Conservation (phyloP, 1,140 invertebrate species). For the Drosophila navojoa region DNA sequence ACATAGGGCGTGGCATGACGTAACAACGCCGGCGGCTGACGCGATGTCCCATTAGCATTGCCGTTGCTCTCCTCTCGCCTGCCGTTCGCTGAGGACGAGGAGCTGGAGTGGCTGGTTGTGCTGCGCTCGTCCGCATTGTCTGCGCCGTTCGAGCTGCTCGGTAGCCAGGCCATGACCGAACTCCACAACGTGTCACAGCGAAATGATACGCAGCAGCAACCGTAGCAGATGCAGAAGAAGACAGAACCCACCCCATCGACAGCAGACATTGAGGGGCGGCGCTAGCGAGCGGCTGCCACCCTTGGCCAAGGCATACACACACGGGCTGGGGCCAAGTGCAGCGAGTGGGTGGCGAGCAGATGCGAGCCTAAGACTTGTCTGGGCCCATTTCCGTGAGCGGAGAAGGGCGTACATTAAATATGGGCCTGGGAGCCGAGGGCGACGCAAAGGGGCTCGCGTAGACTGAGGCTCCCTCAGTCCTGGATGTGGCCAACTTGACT, state of each 20-base stretch:
- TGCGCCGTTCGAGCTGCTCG: conserved; percentile 62
- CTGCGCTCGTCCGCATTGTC: conserved; percentile 70
- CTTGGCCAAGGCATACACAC: background rate
- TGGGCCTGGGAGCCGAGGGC: conserved; percentile 22
- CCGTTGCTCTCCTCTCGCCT: conserved; percentile 32
- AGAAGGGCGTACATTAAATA: conserved; percentile 30
- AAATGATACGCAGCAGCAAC: conserved; percentile 15
- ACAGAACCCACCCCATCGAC: conserved; percentile 3
- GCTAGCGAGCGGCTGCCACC: conserved; percentile 17
- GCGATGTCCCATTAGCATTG: background rate
- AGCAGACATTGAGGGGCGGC: conserved; percentile 18
- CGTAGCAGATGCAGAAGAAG: conserved; percentile 7
- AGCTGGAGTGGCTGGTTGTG: conserved; percentile 48
- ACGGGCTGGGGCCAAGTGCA: background rate
- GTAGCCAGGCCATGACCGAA: conserved; percentile 64
- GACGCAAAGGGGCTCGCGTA: too few species aligned
- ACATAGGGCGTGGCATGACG: conserved; percentile 69
- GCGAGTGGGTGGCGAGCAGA: background rate
- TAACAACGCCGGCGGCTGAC: conserved; percentile 60
- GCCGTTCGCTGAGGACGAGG: conserved; percentile 35
- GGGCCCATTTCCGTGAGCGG: background rate
- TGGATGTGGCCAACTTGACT: background rate
- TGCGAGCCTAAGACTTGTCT: background rate
- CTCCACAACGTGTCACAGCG: background rate
- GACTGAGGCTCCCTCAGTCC: background rate